phyloP scores from a whole-genome alignment of 2,888 invertebrate genomes.

The Oscheius onirici region DNA sequence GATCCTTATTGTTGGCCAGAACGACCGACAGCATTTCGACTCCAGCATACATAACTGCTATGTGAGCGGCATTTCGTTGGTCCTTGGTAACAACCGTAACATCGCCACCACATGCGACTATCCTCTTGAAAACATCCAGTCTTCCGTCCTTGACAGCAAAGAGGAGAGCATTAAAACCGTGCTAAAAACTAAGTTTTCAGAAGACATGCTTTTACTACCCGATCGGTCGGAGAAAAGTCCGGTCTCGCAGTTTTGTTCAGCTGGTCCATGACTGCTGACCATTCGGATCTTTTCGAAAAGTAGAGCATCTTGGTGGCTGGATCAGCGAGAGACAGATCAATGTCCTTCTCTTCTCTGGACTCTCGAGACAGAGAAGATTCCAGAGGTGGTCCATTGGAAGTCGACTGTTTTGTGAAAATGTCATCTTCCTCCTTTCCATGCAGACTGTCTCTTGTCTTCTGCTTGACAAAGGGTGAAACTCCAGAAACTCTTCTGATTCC shows the following conservation, averaged over 20 bases:
- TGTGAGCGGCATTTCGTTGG: conserved; percentile 92
- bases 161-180: conserved; percentile 73
- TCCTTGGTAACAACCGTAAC: conserved; percentile 77
- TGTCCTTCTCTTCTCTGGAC: conserved; percentile 34
- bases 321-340: conserved; percentile 51
- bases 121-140: conserved; percentile 71
- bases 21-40: conserved; percentile 93
- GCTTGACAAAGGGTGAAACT: conserved; percentile 30
- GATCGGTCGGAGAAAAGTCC: conserved; percentile 63
- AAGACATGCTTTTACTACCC: conserved; percentile 37
- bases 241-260: conserved; percentile 48
- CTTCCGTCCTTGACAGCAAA: conserved; percentile 74
- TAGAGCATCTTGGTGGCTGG: conserved; percentile 48
- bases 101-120: conserved; percentile 73
- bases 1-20: conserved; percentile 86
- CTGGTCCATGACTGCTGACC: conserved; percentile 60
- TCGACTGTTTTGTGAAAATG: conserved; percentile 14
- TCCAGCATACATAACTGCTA: conserved; percentile 90
- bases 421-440: conserved; percentile 8
- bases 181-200: conserved; percentile 54
- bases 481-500: neutral
- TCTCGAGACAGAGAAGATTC: neutral
- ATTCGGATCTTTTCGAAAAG: conserved; percentile 62
- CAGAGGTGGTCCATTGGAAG: conserved; percentile 4
- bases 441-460: conserved; percentile 38